A percentile compares a stretch with the other conserved stretches of the same genome.
phyloP scores from a whole-genome alignment of 2,113 vertebrate species.

The Rhabdornis inornatus region DNA sequence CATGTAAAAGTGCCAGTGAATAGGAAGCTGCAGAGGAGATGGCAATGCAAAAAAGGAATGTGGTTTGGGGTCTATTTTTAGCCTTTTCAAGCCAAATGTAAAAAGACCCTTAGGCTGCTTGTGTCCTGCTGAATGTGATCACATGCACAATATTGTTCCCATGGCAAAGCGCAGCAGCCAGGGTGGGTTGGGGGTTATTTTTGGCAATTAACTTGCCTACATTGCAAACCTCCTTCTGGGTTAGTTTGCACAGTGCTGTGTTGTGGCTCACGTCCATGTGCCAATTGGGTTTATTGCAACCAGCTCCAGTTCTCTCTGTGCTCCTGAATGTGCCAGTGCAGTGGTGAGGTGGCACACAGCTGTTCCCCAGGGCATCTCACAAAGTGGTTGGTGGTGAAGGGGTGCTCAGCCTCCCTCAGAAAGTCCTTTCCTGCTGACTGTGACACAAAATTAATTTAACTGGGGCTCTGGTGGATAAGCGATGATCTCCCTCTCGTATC shows the following conservation, averaged over 20 bases:
- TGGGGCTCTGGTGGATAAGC: not conserved
- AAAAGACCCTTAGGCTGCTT: slow-evolving; percentile 29
- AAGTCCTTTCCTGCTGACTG: not conserved
- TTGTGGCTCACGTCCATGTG: not conserved
- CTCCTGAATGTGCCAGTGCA: not conserved
- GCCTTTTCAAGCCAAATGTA: slow-evolving; percentile 39
- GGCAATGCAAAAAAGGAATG: not conserved
- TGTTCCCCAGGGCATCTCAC: not conserved
- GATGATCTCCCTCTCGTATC: fast-evolving
- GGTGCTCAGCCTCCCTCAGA: not conserved
- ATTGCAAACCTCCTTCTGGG: not conserved
- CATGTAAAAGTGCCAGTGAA: not conserved
- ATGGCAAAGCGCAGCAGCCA: not conserved
- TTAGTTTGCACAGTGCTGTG: not conserved
- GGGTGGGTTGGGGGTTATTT: not conserved
- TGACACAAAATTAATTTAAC: not conserved
- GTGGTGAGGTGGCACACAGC: not conserved
- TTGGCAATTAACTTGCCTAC: not conserved
- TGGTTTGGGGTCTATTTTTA: slow-evolving; percentile 49
- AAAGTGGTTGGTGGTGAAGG: not conserved
- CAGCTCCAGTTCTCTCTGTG: not conserved
- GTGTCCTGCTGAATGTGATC: slow-evolving; percentile 33
- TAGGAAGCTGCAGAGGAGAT: not conserved
- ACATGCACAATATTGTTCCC: not conserved
- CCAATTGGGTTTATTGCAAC: not conserved